Evolutionary conservation across 1,140 invertebrate genomes (phyloP).

Genomic region (Trissolcus basalis): DNA sequence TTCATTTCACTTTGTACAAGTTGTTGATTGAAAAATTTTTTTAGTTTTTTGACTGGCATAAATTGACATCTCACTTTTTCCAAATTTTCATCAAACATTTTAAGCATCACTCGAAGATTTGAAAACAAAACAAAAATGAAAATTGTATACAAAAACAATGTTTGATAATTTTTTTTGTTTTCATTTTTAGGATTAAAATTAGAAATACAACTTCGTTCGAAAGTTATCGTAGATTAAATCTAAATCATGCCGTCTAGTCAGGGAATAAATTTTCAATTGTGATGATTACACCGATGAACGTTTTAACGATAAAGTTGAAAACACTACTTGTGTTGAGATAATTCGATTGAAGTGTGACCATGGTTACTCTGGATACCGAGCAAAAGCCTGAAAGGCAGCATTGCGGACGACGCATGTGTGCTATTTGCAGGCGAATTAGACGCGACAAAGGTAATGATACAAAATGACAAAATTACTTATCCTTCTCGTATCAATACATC

Average conservation of each 20-base stretch:
- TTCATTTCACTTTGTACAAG: too few relatives aligned
- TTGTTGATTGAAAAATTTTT: too few relatives aligned
- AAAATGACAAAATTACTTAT: not conserved
- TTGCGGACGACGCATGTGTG: slow-evolving; percentile 74
- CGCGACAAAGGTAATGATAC: slow-evolving; percentile 72
- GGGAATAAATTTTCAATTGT: slow-evolving; percentile 36
- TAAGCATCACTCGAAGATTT: slow-evolving; percentile 30
- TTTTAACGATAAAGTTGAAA: slow-evolving; percentile 22
- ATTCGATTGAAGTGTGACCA: slow-evolving; percentile 50
- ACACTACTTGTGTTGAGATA: slow-evolving; percentile 10
- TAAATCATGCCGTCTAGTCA: slow-evolving; percentile 44
- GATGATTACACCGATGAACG: slow-evolving; percentile 44
- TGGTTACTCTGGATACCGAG: slow-evolving; percentile 75
- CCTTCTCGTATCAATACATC: too few relatives aligned
- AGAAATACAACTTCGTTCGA: slow-evolving; percentile 12
- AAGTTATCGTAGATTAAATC: slow-evolving; percentile 2
- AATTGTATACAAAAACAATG: not conserved
- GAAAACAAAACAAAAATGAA: not conserved
- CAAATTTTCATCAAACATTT: not conserved
- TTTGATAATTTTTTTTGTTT: not conserved
- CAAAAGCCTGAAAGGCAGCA: slow-evolving; percentile 74
- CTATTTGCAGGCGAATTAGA: slow-evolving; percentile 75
- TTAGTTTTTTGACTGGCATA: too few relatives aligned
- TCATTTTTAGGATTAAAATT: slow-evolving; percentile 20
- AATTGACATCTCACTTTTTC: too few relatives aligned